Percentiles rank a stretch among this genome's conserved stretches.
Conservation (phyloP, 2,888 invertebrate species). For the Luperina testacea region DNA sequence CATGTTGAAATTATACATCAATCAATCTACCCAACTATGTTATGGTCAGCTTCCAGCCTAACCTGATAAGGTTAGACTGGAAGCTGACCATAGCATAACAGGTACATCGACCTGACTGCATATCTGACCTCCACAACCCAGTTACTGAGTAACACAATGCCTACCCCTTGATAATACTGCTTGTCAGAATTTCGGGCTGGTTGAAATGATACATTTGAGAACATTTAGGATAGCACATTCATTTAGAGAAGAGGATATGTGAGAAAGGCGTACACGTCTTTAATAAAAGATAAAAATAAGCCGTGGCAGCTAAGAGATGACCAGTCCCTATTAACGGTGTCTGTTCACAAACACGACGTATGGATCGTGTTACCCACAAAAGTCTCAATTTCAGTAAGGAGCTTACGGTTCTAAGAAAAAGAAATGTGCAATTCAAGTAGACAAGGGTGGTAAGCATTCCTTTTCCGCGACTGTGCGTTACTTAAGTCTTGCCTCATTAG, state of each 20-base stretch:
- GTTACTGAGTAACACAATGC: no score
- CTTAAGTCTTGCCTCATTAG: slow-evolving; percentile 15
- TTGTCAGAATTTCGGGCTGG: no score
- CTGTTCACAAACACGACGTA: not conserved
- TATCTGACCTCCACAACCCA: no score
- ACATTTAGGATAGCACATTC: no score
- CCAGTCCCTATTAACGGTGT: not conserved
- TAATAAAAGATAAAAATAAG: not conserved
- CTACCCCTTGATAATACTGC: no score
- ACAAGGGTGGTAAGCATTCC: not conserved
- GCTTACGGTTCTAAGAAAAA: not conserved
- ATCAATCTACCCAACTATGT: no score
- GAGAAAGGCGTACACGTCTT: not conserved
- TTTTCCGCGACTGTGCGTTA: not conserved
- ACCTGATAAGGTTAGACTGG: no score
- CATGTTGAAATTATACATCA: no score
- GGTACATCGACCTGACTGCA: no score
- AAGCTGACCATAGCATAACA: no score
- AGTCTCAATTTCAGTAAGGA: not conserved
- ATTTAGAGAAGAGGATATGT: not conserved
- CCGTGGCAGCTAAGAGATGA: not conserved
- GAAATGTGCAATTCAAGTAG: not conserved
- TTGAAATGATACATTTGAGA: not conserved
- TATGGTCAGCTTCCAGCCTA: no score
- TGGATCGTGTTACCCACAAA: not conserved